Conservation (phyloP, 2,113 vertebrate genomes). For the Merops nubicus region DNA sequence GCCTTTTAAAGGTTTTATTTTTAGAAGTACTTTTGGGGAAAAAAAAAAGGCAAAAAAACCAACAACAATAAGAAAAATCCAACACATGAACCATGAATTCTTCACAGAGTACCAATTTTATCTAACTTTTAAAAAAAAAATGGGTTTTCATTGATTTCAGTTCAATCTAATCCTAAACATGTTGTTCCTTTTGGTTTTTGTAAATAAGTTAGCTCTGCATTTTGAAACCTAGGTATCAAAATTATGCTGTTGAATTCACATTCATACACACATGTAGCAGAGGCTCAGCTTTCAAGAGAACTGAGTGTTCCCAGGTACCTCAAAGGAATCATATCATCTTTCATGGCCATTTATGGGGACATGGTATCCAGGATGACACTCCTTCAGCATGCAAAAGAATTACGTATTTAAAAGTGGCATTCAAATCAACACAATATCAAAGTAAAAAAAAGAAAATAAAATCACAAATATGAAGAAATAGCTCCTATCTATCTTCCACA, state of each 20-base stretch:
- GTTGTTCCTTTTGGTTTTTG: not conserved
- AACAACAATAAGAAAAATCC: not conserved
- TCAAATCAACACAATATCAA: not conserved
- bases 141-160: not conserved
- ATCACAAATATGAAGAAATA: not conserved
- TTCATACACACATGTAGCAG: not conserved
- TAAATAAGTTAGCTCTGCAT: not conserved
- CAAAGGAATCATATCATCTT: not conserved
- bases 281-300: not conserved
- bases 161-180: not conserved
- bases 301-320: not conserved
- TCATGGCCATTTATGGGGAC: not conserved
- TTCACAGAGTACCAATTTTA: not conserved
- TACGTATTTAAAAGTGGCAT: not conserved
- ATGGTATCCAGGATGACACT: not conserved
- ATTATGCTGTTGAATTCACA: not conserved
- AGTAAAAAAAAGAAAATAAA: not conserved
- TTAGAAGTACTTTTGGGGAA: not conserved
- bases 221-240: not conserved
- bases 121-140: no score
- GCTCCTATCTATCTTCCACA: not conserved
- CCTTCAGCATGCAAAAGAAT: not conserved
- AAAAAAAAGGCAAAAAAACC: no score
- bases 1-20: not conserved
- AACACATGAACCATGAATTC: no score